Evolutionary conservation across 2,888 invertebrate genomes (phyloP).

Genomic region (Sialis fuliginosa): DNA sequence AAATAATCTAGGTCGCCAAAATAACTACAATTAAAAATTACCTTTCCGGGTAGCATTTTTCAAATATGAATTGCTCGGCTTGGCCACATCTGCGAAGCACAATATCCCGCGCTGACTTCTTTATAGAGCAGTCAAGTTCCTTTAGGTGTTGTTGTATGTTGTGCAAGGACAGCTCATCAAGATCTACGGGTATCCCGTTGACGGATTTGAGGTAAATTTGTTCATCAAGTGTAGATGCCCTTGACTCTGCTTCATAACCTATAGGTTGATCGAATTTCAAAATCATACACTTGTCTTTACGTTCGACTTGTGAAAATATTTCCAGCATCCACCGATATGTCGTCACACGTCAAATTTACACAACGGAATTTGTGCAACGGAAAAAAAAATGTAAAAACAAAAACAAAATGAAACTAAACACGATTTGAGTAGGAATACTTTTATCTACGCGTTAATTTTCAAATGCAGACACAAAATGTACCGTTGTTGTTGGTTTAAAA

Average conservation of each 20-base stretch:
- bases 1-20: constrained; percentile 2
- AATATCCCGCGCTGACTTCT: constrained; percentile 24
- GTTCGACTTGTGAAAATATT: neutral
- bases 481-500: too few species aligned
- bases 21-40: constrained; percentile 20
- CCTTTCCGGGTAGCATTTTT: constrained; percentile 46
- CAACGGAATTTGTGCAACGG: too few species aligned
- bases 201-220: neutral
- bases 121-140: neutral
- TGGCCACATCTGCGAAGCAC: constrained; percentile 49
- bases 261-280: constrained; percentile 3
- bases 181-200: constrained; percentile 24
- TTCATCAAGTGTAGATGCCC: constrained; percentile 13
- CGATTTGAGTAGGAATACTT: too few species aligned
- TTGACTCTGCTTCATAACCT: constrained; percentile 11
- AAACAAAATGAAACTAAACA: too few species aligned
- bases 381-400: too few species aligned
- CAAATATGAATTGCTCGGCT: constrained; percentile 39
- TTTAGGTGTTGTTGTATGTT: neutral
- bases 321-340: constrained; percentile 3
- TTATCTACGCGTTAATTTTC: too few species aligned
- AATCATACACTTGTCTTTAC: constrained; percentile 5
- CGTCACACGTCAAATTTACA: too few species aligned
- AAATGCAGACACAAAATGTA: too few species aligned
- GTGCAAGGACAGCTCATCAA: neutral